These are phyloP conservation scores for Drosophila burlai DNA, from an alignment of 1,140 invertebrate genomes.

Conservation along the genomic window DNA sequence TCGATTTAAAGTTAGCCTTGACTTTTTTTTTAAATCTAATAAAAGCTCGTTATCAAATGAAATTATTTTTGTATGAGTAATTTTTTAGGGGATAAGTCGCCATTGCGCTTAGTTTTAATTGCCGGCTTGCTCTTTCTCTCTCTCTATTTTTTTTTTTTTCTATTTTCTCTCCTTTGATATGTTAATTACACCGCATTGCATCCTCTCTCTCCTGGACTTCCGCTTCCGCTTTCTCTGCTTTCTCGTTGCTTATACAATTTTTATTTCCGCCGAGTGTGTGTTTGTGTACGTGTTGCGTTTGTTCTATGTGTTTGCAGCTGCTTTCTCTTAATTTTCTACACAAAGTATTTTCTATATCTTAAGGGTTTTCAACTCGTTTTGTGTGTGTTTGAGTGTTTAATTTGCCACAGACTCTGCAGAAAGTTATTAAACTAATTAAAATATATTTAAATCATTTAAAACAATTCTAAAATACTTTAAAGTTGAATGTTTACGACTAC, in stretches of 20 bases:
- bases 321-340: slow-evolving; percentile 15
- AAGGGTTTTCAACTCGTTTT: slow-evolving; percentile 14
- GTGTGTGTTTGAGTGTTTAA: neutral
- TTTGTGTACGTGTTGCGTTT: slow-evolving; percentile 18
- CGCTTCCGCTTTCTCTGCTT: slow-evolving; percentile 10
- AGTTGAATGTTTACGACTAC: too few species aligned
- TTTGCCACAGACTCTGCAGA: neutral
- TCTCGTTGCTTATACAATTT: slow-evolving; percentile 23
- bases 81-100: slow-evolving; percentile 4
- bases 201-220: neutral
- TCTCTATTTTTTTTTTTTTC: neutral
- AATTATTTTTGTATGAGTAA: slow-evolving; percentile 17
- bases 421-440: neutral
- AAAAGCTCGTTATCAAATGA: slow-evolving; percentile 2
- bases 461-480: neutral
- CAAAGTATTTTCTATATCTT: slow-evolving; percentile 23
- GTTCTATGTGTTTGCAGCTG: slow-evolving; percentile 5
- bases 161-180: slow-evolving; percentile 55
- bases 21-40: neutral
- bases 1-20: slow-evolving; percentile 1
- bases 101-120: slow-evolving; percentile 38
- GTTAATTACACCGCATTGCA: slow-evolving; percentile 61
- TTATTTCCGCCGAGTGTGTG: slow-evolving; percentile 22
- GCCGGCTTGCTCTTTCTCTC: neutral
- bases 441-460: neutral